Evolutionary conservation across 2,797 vertebrate species (phyloP).

Genomic region (Myiothlypis coronata): DNA sequence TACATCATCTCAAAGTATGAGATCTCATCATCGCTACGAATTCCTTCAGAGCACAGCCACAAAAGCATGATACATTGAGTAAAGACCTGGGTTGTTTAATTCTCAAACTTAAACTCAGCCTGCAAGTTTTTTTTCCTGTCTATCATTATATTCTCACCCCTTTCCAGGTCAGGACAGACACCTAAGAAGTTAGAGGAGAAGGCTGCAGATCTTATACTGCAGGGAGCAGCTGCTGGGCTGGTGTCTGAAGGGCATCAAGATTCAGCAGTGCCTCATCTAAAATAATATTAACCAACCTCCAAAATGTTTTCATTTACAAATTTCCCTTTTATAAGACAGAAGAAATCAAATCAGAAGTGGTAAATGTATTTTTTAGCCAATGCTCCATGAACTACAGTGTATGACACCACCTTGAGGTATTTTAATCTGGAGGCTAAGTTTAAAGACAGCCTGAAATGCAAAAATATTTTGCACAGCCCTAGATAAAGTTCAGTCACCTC

Average conservation of each 20-base stretch:
- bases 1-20: neutral
- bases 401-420: neutral
- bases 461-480: neutral
- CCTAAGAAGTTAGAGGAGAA: neutral
- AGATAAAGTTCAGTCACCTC: slow-evolving; percentile 64
- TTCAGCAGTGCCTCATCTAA: neutral
- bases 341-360: neutral
- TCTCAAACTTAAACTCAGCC: neutral
- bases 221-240: neutral
- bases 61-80: neutral
- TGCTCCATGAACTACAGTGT: neutral
- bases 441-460: neutral
- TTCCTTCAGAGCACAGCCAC: neutral
- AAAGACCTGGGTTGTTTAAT: neutral
- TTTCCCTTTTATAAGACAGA: neutral
- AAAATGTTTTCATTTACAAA: neutral
- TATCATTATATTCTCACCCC: neutral
- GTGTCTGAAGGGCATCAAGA: neutral
- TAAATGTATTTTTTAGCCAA: neutral
- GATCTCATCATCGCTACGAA: neutral
- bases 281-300: neutral
- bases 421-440: neutral
- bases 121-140: neutral
- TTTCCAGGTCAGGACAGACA: neutral
- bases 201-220: accelerated